These are phyloP conservation scores for Pseudomyrmex flavicornis DNA, from an alignment of 1,140 invertebrate genomes.

Conservation along the genomic window DNA sequence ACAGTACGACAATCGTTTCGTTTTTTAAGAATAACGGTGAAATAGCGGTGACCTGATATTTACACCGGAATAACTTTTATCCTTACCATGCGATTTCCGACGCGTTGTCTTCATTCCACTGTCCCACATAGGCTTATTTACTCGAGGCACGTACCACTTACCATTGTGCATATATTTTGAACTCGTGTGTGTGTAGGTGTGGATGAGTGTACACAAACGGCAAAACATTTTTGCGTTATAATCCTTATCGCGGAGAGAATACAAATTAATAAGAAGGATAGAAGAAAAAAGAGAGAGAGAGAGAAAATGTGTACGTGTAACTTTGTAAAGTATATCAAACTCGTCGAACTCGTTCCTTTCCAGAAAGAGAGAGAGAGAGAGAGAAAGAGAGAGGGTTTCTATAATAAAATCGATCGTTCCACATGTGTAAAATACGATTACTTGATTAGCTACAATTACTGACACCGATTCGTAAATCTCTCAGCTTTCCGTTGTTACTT, in stretches of 20 bases:
- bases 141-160: slow-evolving; percentile 41
- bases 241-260: too few relatives aligned
- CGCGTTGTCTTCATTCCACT: slow-evolving; percentile 66
- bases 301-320: too few relatives aligned
- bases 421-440: background rate
- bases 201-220: too few relatives aligned
- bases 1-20: slow-evolving; percentile 52
- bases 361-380: too few relatives aligned
- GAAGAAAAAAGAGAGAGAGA: too few relatives aligned
- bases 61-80: slow-evolving; percentile 73
- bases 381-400: too few relatives aligned
- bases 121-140: slow-evolving; percentile 67
- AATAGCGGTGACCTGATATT: slow-evolving; percentile 71
- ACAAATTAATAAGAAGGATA: too few relatives aligned
- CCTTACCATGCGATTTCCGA: slow-evolving; percentile 68
- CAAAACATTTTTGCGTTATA: too few relatives aligned
- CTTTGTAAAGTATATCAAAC: too few relatives aligned
- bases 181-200: background rate
- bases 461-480: slow-evolving; percentile 5
- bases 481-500: background rate
- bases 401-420: too few relatives aligned
- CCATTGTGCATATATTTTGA: slow-evolving; percentile 17
- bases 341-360: too few relatives aligned
- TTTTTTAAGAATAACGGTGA: slow-evolving; percentile 67
- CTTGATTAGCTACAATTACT: slow-evolving; percentile 1